These are phyloP conservation scores for Amblyopsis hoosieri DNA, from an alignment of 2,797 vertebrate species.

Conservation along the genomic window DNA sequence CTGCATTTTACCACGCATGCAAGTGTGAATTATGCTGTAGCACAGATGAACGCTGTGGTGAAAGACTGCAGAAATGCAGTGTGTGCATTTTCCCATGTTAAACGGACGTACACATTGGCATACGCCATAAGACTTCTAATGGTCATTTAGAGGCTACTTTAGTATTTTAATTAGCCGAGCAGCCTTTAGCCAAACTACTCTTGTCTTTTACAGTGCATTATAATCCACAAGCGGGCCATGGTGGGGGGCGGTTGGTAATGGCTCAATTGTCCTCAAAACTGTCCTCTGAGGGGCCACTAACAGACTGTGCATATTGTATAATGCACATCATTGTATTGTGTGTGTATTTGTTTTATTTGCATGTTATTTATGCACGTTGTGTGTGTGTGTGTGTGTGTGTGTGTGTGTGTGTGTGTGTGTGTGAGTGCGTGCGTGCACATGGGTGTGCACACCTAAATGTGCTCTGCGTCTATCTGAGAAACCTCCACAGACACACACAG, in stretches of 20 bases:
- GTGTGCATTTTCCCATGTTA: slow-evolving; percentile 1
- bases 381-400: slow-evolving; percentile 4
- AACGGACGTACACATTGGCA: slow-evolving; percentile 1
- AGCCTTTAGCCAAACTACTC: slow-evolving; percentile 59
- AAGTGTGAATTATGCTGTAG: slow-evolving; percentile 16
- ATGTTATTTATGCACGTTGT: neutral
- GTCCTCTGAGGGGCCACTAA: slow-evolving; percentile 31
- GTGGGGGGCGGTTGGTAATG: slow-evolving; percentile 49
- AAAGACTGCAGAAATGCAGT: neutral
- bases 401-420: slow-evolving; percentile 4
- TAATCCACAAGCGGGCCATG: slow-evolving; percentile 32
- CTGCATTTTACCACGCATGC: slow-evolving; percentile 4
- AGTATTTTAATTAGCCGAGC: slow-evolving; percentile 73
- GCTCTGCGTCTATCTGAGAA: slow-evolving; percentile 8
- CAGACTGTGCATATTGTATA: neutral
- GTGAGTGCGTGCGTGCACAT: slow-evolving; percentile 3
- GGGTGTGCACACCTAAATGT: slow-evolving; percentile 11
- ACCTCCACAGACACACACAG: slow-evolving; percentile 18
- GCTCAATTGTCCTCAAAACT: slow-evolving; percentile 47
- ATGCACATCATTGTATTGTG: neutral
- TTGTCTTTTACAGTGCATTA: slow-evolving; percentile 54
- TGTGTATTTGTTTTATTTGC: neutral
- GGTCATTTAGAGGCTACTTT: slow-evolving; percentile 63
- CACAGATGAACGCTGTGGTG: slow-evolving; percentile 17
- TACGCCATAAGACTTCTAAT: slow-evolving; percentile 54